These are phyloP conservation scores for Enteromius radiatus DNA, from an alignment of 2,797 vertebrate genomes.

Conservation along the genomic window DNA sequence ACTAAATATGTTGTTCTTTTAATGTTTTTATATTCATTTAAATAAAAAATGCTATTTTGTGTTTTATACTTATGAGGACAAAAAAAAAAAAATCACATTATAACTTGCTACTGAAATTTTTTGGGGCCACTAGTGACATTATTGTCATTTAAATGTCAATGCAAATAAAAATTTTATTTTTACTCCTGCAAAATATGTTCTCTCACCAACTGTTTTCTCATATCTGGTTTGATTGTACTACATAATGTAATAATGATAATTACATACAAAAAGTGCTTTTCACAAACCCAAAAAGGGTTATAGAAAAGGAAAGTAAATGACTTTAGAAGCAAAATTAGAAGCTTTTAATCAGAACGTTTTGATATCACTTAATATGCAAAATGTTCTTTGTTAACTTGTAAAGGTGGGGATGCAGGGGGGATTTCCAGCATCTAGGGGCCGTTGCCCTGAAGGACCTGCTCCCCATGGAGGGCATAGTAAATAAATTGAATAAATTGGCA, in stretches of 20 bases:
- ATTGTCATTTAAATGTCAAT: neutral
- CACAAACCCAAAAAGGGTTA: neutral
- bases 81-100: neutral
- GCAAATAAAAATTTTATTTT: neutral
- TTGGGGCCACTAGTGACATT: too few species aligned
- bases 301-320: neutral
- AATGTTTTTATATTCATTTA: neutral
- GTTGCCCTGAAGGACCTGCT: neutral
- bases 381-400: neutral
- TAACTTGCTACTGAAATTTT: neutral
- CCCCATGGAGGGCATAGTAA: neutral
- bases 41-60: neutral
- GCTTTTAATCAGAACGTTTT: neutral
- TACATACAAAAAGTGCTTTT: neutral
- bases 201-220: neutral
- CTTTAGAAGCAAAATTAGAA: neutral
- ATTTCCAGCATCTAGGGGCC: neutral
- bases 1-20: neutral
- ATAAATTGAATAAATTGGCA: constrained; percentile 5
- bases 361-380: neutral
- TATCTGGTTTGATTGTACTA: neutral
- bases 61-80: neutral
- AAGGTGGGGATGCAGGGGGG: constrained; percentile 10
- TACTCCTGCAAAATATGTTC: too few species aligned
- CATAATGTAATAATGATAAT: neutral